Evolutionary conservation across 2,888 invertebrate species (phyloP), one percentile per base, ranked within the genome.

Genomic region (Alloplasta piceator): DNA sequence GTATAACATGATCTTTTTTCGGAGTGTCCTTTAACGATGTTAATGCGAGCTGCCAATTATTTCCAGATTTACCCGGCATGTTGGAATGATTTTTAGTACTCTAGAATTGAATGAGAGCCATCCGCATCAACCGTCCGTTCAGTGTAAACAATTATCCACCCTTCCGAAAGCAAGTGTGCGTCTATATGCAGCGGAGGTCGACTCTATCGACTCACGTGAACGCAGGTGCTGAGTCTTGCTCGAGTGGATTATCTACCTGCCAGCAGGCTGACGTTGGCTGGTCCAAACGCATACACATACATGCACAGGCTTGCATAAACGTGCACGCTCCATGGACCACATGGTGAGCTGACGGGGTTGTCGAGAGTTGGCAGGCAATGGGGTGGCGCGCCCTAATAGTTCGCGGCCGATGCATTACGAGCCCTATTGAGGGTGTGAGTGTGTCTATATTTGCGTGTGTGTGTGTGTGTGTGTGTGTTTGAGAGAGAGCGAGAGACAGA

Each of bases 331-430:
- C 70, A 70, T 74, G 78, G 66, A 78, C 70, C 81, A 48, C 70
- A 70, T 58, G 74, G 81, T 50, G 78, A 71, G 70, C 74, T 16
- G 75, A 67, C 60, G 71, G 78, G 74, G 70, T 82, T 71, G 78
- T 80, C 70, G 78, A 83, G 78, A 68, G 77, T 72, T 70, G 56
- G 61, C 60, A 60, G 66, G 46, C 74, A 71, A 78, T 74, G 61
- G 78, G 81, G 61, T 72, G 66, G 70, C 66, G 39, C 61, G 50
- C 50, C 66, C 88, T 90, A 91, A 91, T 90, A 91, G 90, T 90
- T 91, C 86, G 83, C 86, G 86, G 89, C 86, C 88, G 87, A 85
- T 88, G 87, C 87, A 88, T 86, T 79, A 85, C 83, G 74, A 52
- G 72, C 84, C 84, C 72, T 82, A 80, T 80, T 80, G 84, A 84